Percentiles rank a stretch among this genome's conserved stretches.
Evolutionary conservation across 2,888 invertebrate genomes (phyloP).

Genomic region (Stomorhina lunata): DNA sequence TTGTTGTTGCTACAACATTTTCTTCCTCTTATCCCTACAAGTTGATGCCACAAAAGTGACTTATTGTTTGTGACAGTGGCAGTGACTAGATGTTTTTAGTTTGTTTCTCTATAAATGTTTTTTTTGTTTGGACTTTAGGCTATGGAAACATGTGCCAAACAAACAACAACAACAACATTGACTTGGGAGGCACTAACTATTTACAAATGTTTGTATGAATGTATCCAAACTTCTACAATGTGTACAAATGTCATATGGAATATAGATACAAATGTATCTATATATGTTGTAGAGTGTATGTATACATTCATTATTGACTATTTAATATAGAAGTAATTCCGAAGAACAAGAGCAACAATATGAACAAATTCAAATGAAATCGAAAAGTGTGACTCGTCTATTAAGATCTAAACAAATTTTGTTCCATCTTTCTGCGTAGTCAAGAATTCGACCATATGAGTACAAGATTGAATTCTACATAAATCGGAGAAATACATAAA

Average conservation of each 20-base stretch:
- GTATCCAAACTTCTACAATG: background rate
- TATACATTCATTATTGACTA: slow-evolving; percentile 24
- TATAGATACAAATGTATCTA: too few relatives aligned
- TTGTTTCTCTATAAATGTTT: too few relatives aligned
- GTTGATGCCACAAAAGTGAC: slow-evolving; percentile 59
- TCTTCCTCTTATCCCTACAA: slow-evolving; percentile 22
- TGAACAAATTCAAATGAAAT: slow-evolving; percentile 38
- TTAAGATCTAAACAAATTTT: slow-evolving; percentile 39
- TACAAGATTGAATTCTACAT: slow-evolving; percentile 35
- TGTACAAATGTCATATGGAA: background rate
- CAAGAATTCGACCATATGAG: slow-evolving; percentile 18
- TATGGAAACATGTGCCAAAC: slow-evolving; percentile 47
- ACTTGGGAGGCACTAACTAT: slow-evolving; percentile 25
- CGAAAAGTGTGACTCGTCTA: slow-evolving; percentile 52
- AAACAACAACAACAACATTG: slow-evolving; percentile 35
- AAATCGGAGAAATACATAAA: background rate
- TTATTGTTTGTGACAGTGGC: slow-evolving; percentile 63
- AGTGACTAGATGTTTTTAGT: slow-evolving; percentile 62
- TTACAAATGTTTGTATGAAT: background rate
- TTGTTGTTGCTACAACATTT: background rate
- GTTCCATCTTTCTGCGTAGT: background rate
- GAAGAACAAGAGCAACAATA: background rate
- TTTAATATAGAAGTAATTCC: slow-evolving; percentile 21
- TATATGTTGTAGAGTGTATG: background rate
- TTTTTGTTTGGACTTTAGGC: slow-evolving; percentile 33